These are phyloP conservation scores for Microdon myrmicae DNA, from an alignment of 2,888 invertebrate genomes.

Conservation along the genomic window DNA sequence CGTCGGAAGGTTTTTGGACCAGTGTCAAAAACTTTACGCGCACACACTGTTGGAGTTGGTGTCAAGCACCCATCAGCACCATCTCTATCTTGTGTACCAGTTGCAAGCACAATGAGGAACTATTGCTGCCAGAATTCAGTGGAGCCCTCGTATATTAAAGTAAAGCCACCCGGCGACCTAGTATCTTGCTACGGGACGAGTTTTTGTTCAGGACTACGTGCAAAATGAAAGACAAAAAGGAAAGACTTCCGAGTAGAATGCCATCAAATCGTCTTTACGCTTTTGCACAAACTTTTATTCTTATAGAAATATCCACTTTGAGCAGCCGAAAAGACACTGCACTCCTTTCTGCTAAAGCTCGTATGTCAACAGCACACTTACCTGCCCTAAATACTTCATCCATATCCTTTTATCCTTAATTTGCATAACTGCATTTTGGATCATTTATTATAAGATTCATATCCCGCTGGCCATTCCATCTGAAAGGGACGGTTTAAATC, in stretches of 20 bases:
- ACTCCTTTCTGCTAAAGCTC: neutral
- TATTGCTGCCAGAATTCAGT: constrained; percentile 30
- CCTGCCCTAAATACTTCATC: neutral
- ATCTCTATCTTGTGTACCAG: constrained; percentile 8
- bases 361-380: neutral
- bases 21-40: constrained; percentile 34
- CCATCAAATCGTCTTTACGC: constrained; percentile 37
- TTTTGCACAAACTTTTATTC: constrained; percentile 24
- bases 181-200: constrained; percentile 25
- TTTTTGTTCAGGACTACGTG: constrained; percentile 34
- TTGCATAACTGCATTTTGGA: constrained; percentile 33
- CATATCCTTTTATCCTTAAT: constrained; percentile 7
- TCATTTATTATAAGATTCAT: constrained; percentile 20
- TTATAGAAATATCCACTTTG: constrained; percentile 5
- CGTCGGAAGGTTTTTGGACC: constrained; percentile 45
- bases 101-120: constrained; percentile 5
- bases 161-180: constrained; percentile 10
- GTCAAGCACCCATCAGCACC: constrained; percentile 14
- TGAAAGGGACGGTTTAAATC: constrained; percentile 15
- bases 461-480: constrained; percentile 1
- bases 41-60: constrained; percentile 22
- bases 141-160: constrained; percentile 27
- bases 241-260: constrained; percentile 45
- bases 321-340: constrained; percentile 14
- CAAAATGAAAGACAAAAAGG: constrained; percentile 32